Evolutionary conservation across 2,797 vertebrate genomes (phyloP).

Genomic region (Antrozous pallidus): DNA sequence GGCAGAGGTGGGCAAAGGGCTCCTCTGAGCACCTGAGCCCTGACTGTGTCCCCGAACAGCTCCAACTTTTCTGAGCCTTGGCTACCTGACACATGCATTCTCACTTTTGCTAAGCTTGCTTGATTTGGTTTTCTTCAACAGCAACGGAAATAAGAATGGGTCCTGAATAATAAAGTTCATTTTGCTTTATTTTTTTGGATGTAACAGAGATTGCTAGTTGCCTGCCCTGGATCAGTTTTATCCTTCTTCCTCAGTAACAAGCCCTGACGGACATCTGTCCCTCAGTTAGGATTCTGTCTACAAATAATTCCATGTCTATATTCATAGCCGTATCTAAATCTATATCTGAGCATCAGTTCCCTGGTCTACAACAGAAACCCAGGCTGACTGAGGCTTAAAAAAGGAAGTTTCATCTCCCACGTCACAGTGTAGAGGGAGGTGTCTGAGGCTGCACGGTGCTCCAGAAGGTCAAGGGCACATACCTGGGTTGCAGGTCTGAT

Average conservation of each 20-base stretch:
- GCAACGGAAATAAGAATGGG: not conserved
- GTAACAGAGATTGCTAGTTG: not conserved
- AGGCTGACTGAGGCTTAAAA: not conserved
- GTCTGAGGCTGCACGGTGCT: not conserved
- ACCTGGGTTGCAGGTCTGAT: too few relatives aligned
- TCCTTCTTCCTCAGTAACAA: not conserved
- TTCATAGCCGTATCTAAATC: not conserved
- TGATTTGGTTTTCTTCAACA: not conserved
- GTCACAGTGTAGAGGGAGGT: not conserved
- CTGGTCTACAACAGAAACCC: not conserved
- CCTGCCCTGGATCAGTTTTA: not conserved
- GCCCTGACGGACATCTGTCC: too few relatives aligned
- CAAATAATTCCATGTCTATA: not conserved
- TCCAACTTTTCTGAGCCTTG: not conserved
- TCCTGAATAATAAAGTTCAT: not conserved
- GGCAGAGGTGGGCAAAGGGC: not conserved
- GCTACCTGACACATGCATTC: rapidly evolving
- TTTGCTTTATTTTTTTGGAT: not conserved
- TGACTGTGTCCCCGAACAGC: not conserved
- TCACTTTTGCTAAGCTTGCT: not conserved
- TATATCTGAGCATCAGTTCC: not conserved
- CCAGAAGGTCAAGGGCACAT: not conserved
- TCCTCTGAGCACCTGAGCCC: not conserved
- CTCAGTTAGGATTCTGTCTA: not conserved
- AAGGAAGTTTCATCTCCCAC: not conserved